phyloP scores from a whole-genome alignment of 2,797 vertebrate species.

The Amblyraja radiata region DNA sequence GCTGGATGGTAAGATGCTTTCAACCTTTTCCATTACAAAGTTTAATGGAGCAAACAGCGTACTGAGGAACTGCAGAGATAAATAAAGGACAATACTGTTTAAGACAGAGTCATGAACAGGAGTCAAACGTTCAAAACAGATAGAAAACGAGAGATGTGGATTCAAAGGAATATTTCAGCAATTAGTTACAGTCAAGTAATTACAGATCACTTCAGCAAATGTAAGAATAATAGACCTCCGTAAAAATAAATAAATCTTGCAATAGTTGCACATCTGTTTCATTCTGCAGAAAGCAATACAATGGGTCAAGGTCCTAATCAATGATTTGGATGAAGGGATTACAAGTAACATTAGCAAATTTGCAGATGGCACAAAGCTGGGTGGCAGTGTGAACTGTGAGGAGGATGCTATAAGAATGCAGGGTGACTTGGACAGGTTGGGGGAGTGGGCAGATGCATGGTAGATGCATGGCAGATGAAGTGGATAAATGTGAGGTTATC shows the following conservation, averaged over 20 bases:
- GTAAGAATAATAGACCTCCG: not conserved
- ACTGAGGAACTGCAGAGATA: conserved; percentile 83
- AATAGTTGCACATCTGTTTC: not conserved
- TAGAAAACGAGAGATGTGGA: not conserved
- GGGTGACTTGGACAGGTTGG: too few species aligned
- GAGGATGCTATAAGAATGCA: too few species aligned
- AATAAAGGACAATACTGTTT: not conserved
- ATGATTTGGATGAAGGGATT: too few species aligned
- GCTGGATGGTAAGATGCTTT: conserved; percentile 93
- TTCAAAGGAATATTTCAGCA: not conserved
- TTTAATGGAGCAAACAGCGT: conserved; percentile 94
- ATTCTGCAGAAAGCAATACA: not conserved
- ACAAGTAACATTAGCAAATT: too few species aligned
- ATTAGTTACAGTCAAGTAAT: not conserved
- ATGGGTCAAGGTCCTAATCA: not conserved
- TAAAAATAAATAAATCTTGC: not conserved
- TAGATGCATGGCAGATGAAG: too few species aligned
- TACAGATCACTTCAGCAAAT: too few species aligned
- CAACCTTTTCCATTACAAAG: conserved; percentile 98
- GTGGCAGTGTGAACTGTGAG: too few species aligned
- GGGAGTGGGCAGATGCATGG: too few species aligned
- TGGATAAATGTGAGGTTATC: too few species aligned
- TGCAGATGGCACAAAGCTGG: too few species aligned
- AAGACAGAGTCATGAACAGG: not conserved
- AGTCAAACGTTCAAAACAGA: not conserved